Percentiles rank a stretch among this genome's conserved stretches.
Conservation (phyloP, 2,888 invertebrate species). For the Hesperia comma region DNA sequence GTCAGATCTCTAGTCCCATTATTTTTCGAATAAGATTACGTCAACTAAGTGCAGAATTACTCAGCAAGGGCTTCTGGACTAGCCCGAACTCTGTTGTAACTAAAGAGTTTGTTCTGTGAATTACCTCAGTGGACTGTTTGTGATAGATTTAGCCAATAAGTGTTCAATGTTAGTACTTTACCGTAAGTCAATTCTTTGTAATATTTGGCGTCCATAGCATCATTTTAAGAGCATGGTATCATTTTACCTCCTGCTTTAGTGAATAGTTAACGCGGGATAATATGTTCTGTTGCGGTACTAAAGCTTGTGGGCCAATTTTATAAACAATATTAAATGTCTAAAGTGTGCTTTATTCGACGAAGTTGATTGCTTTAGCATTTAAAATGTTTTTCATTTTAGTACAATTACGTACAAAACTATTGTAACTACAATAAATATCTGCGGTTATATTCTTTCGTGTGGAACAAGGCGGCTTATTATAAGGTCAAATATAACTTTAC, state of each 20-base stretch:
- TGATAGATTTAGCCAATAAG: constrained; percentile 83
- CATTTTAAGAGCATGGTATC: constrained; percentile 43
- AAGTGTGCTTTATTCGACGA: not conserved
- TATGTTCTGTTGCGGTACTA: not conserved
- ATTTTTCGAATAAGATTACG: constrained; percentile 64
- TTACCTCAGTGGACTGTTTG: constrained; percentile 81
- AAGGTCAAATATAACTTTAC: not conserved
- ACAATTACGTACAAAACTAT: constrained; percentile 3
- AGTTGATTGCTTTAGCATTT: not conserved
- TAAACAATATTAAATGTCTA: not conserved
- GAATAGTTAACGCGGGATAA: not conserved
- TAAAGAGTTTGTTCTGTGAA: constrained; percentile 69
- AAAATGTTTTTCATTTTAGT: not conserved
- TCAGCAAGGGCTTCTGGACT: constrained; percentile 53
- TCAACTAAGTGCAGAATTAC: constrained; percentile 63
- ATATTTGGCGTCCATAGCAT: constrained; percentile 71
- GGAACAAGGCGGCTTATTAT: constrained; percentile 4
- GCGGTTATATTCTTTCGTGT: not conserved
- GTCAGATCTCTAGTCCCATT: constrained; percentile 80
- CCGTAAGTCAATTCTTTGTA: constrained; percentile 76
- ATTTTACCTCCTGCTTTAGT: constrained; percentile 37
- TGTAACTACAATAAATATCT: not conserved
- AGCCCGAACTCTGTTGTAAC: constrained; percentile 47
- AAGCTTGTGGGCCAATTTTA: constrained; percentile 18
- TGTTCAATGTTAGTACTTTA: constrained; percentile 78